Evolutionary conservation across 2,888 invertebrate species (phyloP), one percentile per base, ranked within the genome.

Genomic region (Eretmocerus hayati): DNA sequence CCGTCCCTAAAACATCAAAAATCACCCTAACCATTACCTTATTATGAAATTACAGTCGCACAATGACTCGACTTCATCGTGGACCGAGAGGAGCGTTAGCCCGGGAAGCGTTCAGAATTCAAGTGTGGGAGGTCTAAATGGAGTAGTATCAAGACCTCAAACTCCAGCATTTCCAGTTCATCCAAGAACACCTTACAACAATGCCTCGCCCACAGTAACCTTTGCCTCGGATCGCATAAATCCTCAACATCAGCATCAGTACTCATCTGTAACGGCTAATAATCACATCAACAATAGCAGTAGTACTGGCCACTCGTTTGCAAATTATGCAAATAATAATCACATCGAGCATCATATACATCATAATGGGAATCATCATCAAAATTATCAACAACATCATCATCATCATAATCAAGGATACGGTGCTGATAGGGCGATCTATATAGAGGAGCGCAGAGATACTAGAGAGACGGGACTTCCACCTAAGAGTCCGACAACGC

Each of bases 131-230:
- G 46, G 52, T 1, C 11, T 37, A 15, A 70, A 72, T 35, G 77
- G 78, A 52, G 75, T 72, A 36, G 76, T 75, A 26, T 77, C 80
- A 54, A 79, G 90, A 52, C 89, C 91, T 21, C 89, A 90, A 69
- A 94, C 94, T 19, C 94, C 95, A 36, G 88, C 89, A 46, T 95
- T 95, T 77, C 94, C 95, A 52, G 90, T 91, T 46, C 87, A 88
- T 63, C 90, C 91, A 49, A 83, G 90, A 61, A 92, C 91, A 6
- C 92, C 91, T 13, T 87, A 87, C 75, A 87, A 87, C 65, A 85
- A 87, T 64, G 79, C 83, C 38, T 81, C 84, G 49, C 82, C 84
- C 46, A 77, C 81, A 42, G 77, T 77, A 54, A 70, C 70, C 19
- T 70, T 69, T 46, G 70, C 69, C 26, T 53, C 64, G 22, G 70